Evolutionary conservation across 2,797 vertebrate species (phyloP), one percentile per base, ranked within the genome.

Genomic region (Naso thynnoides): DNA sequence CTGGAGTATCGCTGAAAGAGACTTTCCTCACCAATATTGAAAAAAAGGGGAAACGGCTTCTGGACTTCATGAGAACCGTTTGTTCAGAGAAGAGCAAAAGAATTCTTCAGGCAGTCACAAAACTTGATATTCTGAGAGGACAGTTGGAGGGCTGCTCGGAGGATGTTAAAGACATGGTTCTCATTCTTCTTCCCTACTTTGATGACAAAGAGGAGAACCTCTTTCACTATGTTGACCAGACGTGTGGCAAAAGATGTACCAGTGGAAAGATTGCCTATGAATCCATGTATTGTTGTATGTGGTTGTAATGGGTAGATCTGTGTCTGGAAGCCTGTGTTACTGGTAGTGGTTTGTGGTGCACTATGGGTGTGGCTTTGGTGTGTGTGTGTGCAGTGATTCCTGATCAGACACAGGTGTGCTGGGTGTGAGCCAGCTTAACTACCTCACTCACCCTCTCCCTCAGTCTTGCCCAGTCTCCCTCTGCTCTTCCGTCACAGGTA

Each of bases 131-230:
- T 49, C 9, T 48, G 47, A 78, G 73, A 68, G 63, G 84, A 26
- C 63, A 21, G 5, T 8, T 8, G 16, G 41, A 76, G 27, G 80
- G 76, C 41, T 81, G 60, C 55, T 79, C 77, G 19, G 71, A 70
- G 29, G 71, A 86, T 26, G 13, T 82, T 0, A 74, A 74, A 2
- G 67, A 82, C 19, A 57, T 79, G 79, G 18, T 86, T 36, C 63
- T 76, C 3, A 70, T 83, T 27, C 41, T 86, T 15, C 68, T 84
- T 1, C 44, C 44, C 54, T 81, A 78, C 8, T 82, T 84, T 24
- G 33, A 78, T 63, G 73, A 81, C 41, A 64, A 86, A 55, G 76
- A 83, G 29, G 81, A 85, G n/a, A 71, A 50, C 9, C 62, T 87
- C 45, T 73, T 87, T 15, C 47, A 63, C 27, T 73, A 62, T 57